Evolutionary conservation across 2,888 invertebrate genomes (phyloP), one percentile per base, ranked within the genome.

Genomic region (Mimumesa dahlbomi): DNA sequence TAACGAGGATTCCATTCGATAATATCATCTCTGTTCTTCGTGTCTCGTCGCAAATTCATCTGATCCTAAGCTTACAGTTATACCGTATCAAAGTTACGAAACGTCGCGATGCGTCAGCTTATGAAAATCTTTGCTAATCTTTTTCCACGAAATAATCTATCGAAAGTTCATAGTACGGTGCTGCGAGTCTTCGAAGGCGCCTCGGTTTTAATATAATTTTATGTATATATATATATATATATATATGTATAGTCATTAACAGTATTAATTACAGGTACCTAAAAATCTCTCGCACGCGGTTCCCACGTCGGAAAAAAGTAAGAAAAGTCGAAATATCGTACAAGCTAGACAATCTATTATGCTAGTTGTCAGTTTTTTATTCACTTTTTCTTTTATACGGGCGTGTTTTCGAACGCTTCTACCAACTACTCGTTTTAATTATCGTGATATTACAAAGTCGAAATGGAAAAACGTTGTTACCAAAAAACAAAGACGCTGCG

Each of bases 231-330:
- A 65, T 57, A 56, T 52, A 21, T 52, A 52, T 52, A 68, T 68
- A 71, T 71, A 62, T 71, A 69, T 69, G 54, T 71, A 63, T 70
- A 72, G 64, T 73, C 59, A 72, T 81, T 77, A 72, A 77, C 77
- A 73, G 57, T 74, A 71, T 77, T 68, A 75, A 74, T 79, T 81
- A 80, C 77, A 80, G 76, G 76, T 81, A 82, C 65, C 81, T 82
- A 84, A 81, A 74, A 80, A 77, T 75, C 68, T 79, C 69, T 73
- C 72, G 74, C 69, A 77, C 72, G 77, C 73, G 67, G 79, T 68
- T 67, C 65, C 75, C 74, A 74, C 67, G 67, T 64, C 71, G 57
- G 68, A 53, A 70, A 81, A 75, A 72, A 79, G 77, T 83, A 84
- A 79, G 83, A 84, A 83, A 77, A 78, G 70, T 76, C 77, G 61